Evolutionary conservation across 92 coral and sea anemone species (phyloP).

Genomic region (Zoanthus gigantus): DNA sequence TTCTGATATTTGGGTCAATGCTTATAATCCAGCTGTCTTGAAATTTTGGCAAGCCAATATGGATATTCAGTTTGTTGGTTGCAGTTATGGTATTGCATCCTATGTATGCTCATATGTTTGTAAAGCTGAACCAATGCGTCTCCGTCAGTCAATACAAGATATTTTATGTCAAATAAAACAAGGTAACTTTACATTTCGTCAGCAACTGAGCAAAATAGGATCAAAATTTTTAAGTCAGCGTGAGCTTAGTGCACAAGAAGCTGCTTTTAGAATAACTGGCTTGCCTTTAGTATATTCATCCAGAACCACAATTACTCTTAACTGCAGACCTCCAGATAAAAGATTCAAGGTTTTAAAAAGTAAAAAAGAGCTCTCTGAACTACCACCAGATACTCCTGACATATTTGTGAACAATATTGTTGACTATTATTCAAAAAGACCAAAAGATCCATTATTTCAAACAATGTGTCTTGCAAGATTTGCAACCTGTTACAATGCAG

Average conservation of each 20-base stretch:
- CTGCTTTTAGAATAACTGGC: slow-evolving; percentile 19
- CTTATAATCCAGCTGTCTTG: slow-evolving; percentile 42
- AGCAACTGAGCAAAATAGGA: slow-evolving; percentile 37
- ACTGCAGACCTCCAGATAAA: slow-evolving; percentile 43
- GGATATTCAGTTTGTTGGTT: slow-evolving; percentile 43
- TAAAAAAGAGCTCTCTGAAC: slow-evolving; percentile 13
- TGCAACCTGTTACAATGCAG: slow-evolving; percentile 46
- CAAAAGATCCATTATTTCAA: slow-evolving; percentile 44
- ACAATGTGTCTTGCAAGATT: slow-evolving; percentile 43
- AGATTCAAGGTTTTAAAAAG: slow-evolving; percentile 11
- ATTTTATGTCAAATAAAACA: slow-evolving; percentile 8
- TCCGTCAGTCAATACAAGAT: slow-evolving; percentile 3
- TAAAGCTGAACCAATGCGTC: slow-evolving; percentile 36
- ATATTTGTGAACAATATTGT: slow-evolving; percentile 41
- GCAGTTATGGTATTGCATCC: slow-evolving; percentile 30
- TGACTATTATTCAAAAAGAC: slow-evolving; percentile 42
- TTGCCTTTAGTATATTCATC: slow-evolving; percentile 44
- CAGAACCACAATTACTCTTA: slow-evolving; percentile 34
- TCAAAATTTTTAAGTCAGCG: background rate
- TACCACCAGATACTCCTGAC: slow-evolving; percentile 32
- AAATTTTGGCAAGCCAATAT: slow-evolving; percentile 40
- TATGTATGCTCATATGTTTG: slow-evolving; percentile 45
- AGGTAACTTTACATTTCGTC: slow-evolving; percentile 30
- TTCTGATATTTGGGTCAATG: slow-evolving; percentile 38
- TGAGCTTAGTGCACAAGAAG: slow-evolving; percentile 19